Evolutionary conservation across 2,113 vertebrate genomes (phyloP).

Genomic region (Zapus hudsonius): DNA sequence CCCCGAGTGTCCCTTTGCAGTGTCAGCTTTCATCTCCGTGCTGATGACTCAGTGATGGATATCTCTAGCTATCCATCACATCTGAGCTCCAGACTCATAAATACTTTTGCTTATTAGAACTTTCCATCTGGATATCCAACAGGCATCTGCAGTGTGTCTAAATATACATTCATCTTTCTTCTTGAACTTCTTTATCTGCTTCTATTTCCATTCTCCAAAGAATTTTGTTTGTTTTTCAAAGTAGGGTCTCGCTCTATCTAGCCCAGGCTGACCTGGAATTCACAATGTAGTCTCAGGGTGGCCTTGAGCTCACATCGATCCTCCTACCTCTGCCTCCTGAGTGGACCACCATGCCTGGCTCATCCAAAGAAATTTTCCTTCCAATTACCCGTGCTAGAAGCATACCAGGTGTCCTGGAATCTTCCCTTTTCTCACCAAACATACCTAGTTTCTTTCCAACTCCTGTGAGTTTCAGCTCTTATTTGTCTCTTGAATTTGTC

Average conservation of each 20-base stretch:
- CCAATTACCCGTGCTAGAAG: not conserved
- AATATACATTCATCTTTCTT: slow-evolving; percentile 13
- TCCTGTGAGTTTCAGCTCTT: not conserved
- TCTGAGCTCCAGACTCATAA: not conserved
- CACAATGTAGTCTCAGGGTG: no score
- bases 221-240: no score
- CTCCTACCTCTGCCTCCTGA: no score
- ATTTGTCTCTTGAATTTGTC: not conserved
- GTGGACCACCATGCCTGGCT: no score
- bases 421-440: not conserved
- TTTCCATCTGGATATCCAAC: not conserved
- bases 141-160: not conserved
- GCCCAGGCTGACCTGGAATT: no score
- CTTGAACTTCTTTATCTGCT: not conserved
- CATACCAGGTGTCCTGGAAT: not conserved
- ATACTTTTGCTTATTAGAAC: not conserved
- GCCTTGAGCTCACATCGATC: no score
- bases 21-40: not conserved
- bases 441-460: not conserved
- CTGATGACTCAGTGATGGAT: not conserved
- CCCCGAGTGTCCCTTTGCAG: not conserved
- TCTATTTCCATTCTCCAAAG: not conserved
- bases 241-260: no score
- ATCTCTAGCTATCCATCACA: not conserved
- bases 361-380: not conserved